Evolutionary conservation across 2,888 invertebrate species (phyloP).

Genomic region (Prenolepis imparis): DNA sequence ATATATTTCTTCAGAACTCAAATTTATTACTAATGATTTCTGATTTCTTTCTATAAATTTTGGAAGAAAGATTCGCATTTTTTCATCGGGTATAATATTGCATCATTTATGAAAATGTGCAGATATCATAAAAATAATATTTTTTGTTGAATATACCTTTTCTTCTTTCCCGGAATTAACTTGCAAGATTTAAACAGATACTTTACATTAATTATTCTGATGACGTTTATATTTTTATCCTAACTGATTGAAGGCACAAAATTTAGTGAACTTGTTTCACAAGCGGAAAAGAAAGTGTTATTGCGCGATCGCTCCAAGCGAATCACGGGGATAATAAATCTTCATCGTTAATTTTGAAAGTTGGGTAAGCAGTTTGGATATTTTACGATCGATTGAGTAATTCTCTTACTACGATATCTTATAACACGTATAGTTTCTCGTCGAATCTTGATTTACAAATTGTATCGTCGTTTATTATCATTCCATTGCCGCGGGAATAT

Average conservation of each 20-base stretch:
- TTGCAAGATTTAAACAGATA: background rate
- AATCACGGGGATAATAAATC: background rate
- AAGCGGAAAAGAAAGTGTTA: constrained; percentile 3
- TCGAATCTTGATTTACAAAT: constrained; percentile 17
- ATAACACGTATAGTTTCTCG: constrained; percentile 4
- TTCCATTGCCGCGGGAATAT: constrained; percentile 42
- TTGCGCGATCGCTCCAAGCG: background rate
- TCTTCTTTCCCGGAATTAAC: background rate
- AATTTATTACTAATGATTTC: background rate
- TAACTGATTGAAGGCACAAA: background rate
- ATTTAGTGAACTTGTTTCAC: background rate
- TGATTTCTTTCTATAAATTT: background rate
- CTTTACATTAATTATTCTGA: background rate
- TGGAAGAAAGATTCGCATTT: background rate
- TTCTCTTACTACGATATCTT: constrained; percentile 19
- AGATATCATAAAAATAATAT: background rate
- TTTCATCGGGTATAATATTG: background rate
- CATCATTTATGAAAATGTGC: background rate
- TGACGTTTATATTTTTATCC: constrained; percentile 4
- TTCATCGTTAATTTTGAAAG: constrained; percentile 37
- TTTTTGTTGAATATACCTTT: background rate
- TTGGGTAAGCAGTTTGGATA: constrained; percentile 14
- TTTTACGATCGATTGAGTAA: constrained; percentile 31
- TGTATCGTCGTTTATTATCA: constrained; percentile 42
- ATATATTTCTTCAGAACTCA: background rate